Conservation (phyloP, 2,797 vertebrate genomes). For the Pipistrellus nathusii region DNA sequence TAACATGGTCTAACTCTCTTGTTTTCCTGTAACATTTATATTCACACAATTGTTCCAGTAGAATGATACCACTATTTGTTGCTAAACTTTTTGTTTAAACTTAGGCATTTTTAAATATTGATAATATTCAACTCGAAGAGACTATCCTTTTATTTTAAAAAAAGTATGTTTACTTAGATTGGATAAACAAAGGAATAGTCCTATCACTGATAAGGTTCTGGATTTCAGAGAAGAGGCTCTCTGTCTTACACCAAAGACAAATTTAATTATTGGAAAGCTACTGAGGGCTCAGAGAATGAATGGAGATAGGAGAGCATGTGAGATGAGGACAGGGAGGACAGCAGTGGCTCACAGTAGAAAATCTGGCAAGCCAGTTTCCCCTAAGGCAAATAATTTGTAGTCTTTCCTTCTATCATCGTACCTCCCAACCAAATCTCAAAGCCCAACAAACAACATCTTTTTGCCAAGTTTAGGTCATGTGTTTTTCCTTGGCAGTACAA, state of each 20-base stretch:
- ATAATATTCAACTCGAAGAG: not conserved
- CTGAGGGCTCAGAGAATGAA: not conserved
- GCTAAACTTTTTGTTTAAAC: conserved; percentile 21
- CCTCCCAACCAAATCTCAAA: not conserved
- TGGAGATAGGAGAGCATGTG: not conserved
- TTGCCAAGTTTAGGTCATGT: not conserved
- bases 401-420: not conserved
- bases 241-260: not conserved
- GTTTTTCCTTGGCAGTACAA: not conserved
- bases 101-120: not conserved
- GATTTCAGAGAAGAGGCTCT: not conserved
- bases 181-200: not conserved
- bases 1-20: not conserved
- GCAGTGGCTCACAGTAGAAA: not conserved
- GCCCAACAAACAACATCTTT: not conserved
- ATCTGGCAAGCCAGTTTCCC: not conserved
- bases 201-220: not conserved
- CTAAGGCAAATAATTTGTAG: not conserved
- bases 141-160: conserved; percentile 5
- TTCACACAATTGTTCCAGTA: not conserved
- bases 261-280: not conserved
- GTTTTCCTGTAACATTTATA: not conserved
- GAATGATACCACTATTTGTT: not conserved
- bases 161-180: conserved; percentile 7
- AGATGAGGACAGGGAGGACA: not conserved